Percentiles rank a stretch among this genome's conserved stretches.
Conservation (phyloP, 2,888 invertebrate species). For the Calameuta pallipes region DNA sequence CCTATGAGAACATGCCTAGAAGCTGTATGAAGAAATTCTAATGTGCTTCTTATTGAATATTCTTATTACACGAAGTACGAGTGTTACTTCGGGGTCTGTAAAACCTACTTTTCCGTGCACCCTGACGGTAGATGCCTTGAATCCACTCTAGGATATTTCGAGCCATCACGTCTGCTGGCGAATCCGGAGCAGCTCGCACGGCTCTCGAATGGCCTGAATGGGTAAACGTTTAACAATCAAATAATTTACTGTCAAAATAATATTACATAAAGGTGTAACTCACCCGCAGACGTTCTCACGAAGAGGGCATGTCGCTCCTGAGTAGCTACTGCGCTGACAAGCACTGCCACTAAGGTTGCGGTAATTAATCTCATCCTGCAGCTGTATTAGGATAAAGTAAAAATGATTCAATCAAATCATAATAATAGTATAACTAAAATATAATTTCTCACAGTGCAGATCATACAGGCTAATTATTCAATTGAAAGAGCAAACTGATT, state of each 20-base stretch:
- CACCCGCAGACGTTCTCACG: background rate
- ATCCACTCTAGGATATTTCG: conserved; percentile 81
- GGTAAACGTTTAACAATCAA: background rate
- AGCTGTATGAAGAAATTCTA: background rate
- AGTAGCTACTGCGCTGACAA: conserved; percentile 17
- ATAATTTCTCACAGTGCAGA: too few species aligned
- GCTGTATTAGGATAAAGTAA: conserved; percentile 5
- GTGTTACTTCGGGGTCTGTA: conserved; percentile 6
- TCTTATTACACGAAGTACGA: too few species aligned
- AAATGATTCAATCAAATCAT: too few species aligned
- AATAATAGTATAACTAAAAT: too few species aligned
- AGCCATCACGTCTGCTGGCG: conserved; percentile 76
- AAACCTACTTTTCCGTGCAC: conserved; percentile 68
- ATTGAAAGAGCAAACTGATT: too few species aligned
- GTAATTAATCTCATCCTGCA: conserved; percentile 23
- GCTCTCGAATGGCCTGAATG: conserved; percentile 47
- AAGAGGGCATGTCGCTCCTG: conserved; percentile 22
- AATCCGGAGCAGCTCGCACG: conserved; percentile 42
- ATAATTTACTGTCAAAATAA: background rate
- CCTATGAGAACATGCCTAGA: too few species aligned
- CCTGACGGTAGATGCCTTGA: conserved; percentile 77
- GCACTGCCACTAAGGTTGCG: conserved; percentile 17
- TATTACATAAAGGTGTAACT: too few species aligned
- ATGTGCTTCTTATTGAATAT: conserved; percentile 10
- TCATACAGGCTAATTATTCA: too few species aligned